A percentile compares a stretch with the other conserved stretches of the same genome.
phyloP scores from a whole-genome alignment of 2,888 invertebrate genomes.

The Scelioninae gen. 1 region DNA sequence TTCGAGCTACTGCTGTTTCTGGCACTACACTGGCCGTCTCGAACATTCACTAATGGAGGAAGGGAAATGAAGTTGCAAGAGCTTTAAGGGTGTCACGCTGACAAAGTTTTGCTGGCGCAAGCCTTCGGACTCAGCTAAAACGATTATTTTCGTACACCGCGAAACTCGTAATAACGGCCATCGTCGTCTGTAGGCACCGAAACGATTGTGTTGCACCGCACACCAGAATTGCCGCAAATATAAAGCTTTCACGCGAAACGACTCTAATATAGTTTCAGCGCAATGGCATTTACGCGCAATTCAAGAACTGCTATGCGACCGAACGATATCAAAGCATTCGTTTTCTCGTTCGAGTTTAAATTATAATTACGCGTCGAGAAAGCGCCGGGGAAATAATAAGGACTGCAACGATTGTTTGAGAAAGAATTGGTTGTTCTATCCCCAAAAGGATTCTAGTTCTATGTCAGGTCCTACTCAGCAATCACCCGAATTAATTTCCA shows the following conservation, averaged over 20 bases:
- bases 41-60: conserved; percentile 31
- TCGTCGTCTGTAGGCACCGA: conserved; percentile 51
- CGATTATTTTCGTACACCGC: conserved; percentile 62
- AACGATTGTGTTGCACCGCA: conserved; percentile 48
- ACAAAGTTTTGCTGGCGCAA: conserved; percentile 71
- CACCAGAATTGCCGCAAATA: conserved; percentile 45
- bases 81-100: conserved; percentile 63
- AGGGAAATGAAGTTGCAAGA: conserved; percentile 45
- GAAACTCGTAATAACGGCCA: conserved; percentile 67
- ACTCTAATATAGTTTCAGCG: conserved; percentile 60
- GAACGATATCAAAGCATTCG: conserved; percentile 45
- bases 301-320: conserved; percentile 37
- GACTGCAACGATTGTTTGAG: too few species aligned
- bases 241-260: conserved; percentile 63
- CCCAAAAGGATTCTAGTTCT: too few species aligned
- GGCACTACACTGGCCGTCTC: conserved; percentile 30
- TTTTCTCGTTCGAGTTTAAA: conserved; percentile 37
- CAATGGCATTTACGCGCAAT: conserved; percentile 48
- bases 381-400: conserved; percentile 16
- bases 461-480: not conserved
- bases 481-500: conserved; percentile 2
- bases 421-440: too few species aligned
- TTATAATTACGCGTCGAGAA: conserved; percentile 38
- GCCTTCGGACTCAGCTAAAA: conserved; percentile 54
- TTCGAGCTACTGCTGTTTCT: too few species aligned